These are phyloP conservation scores for Cryptocheilus praepositus DNA, from an alignment of 2,888 invertebrate genomes.

Conservation along the genomic window DNA sequence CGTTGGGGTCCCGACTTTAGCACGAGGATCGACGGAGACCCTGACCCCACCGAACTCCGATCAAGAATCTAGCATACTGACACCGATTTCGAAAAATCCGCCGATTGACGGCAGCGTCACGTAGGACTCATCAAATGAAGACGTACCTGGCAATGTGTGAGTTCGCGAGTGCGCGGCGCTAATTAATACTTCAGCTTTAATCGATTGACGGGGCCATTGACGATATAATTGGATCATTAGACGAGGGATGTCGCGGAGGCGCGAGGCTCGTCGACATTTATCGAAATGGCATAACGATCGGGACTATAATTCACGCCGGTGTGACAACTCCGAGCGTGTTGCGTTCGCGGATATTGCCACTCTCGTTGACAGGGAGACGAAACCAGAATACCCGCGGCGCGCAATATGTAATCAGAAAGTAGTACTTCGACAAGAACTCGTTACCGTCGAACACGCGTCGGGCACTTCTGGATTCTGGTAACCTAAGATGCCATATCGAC, in stretches of 20 bases:
- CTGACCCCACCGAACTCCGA: constrained; percentile 68
- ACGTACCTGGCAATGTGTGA: too few species aligned
- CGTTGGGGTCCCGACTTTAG: not conserved
- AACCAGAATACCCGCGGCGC: constrained; percentile 7
- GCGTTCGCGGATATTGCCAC: not conserved
- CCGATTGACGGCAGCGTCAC: not conserved
- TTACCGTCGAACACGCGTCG: too few species aligned
- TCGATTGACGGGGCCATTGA: too few species aligned
- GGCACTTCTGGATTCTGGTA: constrained; percentile 4
- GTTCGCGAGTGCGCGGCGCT: too few species aligned
- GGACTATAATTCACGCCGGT: too few species aligned
- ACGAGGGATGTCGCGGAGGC: too few species aligned
- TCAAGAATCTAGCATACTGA: constrained; percentile 60
- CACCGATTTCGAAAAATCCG: constrained; percentile 46
- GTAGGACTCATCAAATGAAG: not conserved
- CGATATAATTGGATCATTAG: too few species aligned
- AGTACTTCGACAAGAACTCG: too few species aligned
- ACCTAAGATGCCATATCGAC: constrained; percentile 3
- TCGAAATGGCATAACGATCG: too few species aligned
- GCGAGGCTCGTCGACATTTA: too few species aligned
- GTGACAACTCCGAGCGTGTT: too few species aligned
- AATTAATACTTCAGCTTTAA: too few species aligned
- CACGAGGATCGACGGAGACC: constrained; percentile 41
- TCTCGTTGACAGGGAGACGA: not conserved
- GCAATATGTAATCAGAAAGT: constrained; percentile 36